These are phyloP conservation scores for Drosophila serrata DNA, from an alignment of 1,140 invertebrate genomes.

Conservation along the genomic window DNA sequence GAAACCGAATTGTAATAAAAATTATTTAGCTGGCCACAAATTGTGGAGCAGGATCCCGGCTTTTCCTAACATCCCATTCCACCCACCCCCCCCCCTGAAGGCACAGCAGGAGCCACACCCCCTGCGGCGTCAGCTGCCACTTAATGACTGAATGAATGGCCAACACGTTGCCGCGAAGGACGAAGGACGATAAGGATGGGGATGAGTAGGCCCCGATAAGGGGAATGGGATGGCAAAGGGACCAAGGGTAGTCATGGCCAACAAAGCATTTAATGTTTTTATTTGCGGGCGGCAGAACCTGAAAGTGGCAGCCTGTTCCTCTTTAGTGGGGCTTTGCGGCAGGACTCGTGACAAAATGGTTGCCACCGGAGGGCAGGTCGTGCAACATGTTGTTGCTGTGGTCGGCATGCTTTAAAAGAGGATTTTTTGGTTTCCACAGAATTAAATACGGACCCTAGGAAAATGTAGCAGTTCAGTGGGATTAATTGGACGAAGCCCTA, in stretches of 20 bases:
- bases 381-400: conserved; percentile 67
- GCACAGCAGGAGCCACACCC: conserved; percentile 29
- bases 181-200: conserved; percentile 1
- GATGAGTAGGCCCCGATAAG: not conserved
- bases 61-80: not conserved
- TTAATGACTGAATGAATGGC: conserved; percentile 80
- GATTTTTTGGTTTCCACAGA: conserved; percentile 13
- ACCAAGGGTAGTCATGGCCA: conserved; percentile 27
- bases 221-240: conserved; percentile 3
- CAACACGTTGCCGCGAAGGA: conserved; percentile 58
- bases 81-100: not conserved
- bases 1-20: conserved; percentile 74
- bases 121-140: conserved; percentile 70
- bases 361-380: conserved; percentile 19
- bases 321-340: conserved; percentile 55
- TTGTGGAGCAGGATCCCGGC: conserved; percentile 45
- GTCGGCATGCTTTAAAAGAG: conserved; percentile 44
- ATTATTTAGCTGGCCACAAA: conserved; percentile 79
- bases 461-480: conserved; percentile 14
- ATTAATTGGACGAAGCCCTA: conserved; percentile 34
- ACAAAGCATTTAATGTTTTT: conserved; percentile 81
- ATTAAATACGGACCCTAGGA: conserved; percentile 46
- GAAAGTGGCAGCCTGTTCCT: conserved; percentile 60
- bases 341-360: conserved; percentile 53
- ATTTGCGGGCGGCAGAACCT: conserved; percentile 75